Percentiles rank a stretch among this genome's conserved stretches.
phyloP scores from a whole-genome alignment of 2,113 vertebrate genomes.

The Tupaia chinensis region DNA sequence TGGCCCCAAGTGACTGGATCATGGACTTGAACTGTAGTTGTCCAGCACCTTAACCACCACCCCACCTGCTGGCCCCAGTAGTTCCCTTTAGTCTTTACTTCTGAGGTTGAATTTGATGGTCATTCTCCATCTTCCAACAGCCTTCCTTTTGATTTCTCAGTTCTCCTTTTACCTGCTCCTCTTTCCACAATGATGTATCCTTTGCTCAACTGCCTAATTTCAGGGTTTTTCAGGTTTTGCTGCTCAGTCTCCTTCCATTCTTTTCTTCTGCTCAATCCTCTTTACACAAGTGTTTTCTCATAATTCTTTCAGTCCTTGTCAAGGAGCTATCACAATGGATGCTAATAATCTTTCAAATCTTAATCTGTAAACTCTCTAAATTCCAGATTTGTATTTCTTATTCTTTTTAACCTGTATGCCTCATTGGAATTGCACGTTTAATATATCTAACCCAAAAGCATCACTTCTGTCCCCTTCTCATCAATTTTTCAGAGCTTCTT shows the following conservation, averaged over 20 bases:
- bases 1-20: no score
- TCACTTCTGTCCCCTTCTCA: neutral
- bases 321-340: neutral
- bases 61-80: no score
- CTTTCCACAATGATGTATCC: rapidly evolving
- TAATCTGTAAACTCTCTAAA: neutral
- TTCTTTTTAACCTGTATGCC: neutral
- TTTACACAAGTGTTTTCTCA: neutral
- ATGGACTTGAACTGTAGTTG: no score
- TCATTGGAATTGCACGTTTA: neutral
- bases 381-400: neutral
- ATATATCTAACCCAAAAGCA: neutral
- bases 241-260: neutral
- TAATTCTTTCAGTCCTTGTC: neutral
- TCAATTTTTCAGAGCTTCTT: neutral
- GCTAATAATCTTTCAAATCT: neutral
- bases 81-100: no score
- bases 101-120: neutral
- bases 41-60: no score
- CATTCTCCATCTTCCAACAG: neutral
- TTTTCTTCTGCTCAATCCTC: neutral
- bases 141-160: neutral
- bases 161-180: neutral
- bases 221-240: neutral
- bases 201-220: neutral